Conservation (phyloP, 1,140 invertebrate species). For the Bilobella aurantiaca region DNA sequence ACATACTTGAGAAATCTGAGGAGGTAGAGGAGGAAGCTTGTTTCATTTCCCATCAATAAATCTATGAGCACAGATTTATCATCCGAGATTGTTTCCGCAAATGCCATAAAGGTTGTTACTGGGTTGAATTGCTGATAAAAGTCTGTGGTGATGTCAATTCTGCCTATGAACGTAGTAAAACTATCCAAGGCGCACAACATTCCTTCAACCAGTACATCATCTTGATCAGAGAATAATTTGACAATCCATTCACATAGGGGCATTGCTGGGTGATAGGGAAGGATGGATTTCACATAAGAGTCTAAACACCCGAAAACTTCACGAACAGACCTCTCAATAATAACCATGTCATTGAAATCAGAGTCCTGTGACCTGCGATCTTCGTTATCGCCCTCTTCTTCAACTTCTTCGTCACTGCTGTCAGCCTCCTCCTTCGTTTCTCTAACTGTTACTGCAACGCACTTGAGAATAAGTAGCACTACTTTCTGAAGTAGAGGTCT, state of each 20-base stretch:
- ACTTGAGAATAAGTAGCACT: slow-evolving; percentile 71
- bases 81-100: slow-evolving; percentile 67
- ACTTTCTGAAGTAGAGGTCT: slow-evolving; percentile 67
- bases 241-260: slow-evolving; percentile 77
- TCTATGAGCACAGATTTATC: slow-evolving; percentile 73
- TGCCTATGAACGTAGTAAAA: slow-evolving; percentile 67
- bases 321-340: slow-evolving; percentile 70
- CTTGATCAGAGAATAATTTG: slow-evolving; percentile 76
- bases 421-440: slow-evolving; percentile 59
- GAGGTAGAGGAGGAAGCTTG: slow-evolving; percentile 77
- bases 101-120: slow-evolving; percentile 69
- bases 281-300: slow-evolving; percentile 62
- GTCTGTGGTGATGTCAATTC: slow-evolving; percentile 59
- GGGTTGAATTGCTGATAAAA: slow-evolving; percentile 53
- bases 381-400: slow-evolving; percentile 3
- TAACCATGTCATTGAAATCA: slow-evolving; percentile 69
- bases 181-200: slow-evolving; percentile 84
- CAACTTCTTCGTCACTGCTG: slow-evolving; percentile 56
- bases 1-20: slow-evolving; percentile 75
- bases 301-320: slow-evolving; percentile 65
- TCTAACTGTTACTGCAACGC: slow-evolving; percentile 77
- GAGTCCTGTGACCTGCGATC: slow-evolving; percentile 22
- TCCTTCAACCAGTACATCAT: slow-evolving; percentile 80
- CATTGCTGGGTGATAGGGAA: slow-evolving; percentile 76
- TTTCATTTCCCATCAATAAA: slow-evolving; percentile 80